Conservation (phyloP, 2,888 invertebrate genomes). For the Drosophila acutilabella region DNA sequence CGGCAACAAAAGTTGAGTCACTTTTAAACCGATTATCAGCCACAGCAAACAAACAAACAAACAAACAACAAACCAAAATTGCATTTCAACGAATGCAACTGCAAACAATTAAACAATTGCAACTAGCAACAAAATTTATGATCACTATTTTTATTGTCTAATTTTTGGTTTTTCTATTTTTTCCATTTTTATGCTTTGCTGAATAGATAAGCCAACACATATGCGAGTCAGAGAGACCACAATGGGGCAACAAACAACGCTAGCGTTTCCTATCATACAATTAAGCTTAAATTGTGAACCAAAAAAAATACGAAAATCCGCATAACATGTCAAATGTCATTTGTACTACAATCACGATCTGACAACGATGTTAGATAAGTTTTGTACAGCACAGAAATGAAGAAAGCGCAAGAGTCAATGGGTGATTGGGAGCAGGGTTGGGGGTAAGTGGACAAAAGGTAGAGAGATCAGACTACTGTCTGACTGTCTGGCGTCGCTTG, state of each 20-base stretch:
- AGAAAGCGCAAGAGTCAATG: conserved; percentile 5
- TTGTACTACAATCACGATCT: conserved; percentile 76
- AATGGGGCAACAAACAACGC: conserved; percentile 19
- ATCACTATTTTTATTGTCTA: conserved; percentile 46
- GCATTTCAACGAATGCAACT: conserved; percentile 43
- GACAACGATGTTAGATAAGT: conserved; percentile 68
- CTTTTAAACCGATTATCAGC: conserved; percentile 74
- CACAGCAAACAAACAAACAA: conserved; percentile 14
- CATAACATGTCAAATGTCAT: conserved; percentile 81
- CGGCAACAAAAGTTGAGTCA: conserved; percentile 75
- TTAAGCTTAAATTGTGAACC: conserved; percentile 58
- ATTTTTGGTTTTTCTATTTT: conserved; percentile 9
- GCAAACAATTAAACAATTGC: conserved; percentile 79
- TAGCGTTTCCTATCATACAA: conserved; percentile 47
- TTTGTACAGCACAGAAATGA: conserved; percentile 13
- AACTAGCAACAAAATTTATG: conserved; percentile 66
- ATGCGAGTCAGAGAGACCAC: conserved; percentile 10
- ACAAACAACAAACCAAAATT: conserved; percentile 25
- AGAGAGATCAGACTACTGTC: conserved; percentile 37
- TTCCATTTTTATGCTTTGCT: not conserved
- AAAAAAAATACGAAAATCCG: conserved; percentile 40
- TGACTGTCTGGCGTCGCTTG: conserved; percentile 52
- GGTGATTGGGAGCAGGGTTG: not conserved
- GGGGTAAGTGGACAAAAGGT: not conserved
- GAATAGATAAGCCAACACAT: conserved; percentile 49